Evolutionary conservation across 2,113 vertebrate genomes (phyloP).

Genomic region (Cyprinus carpio): DNA sequence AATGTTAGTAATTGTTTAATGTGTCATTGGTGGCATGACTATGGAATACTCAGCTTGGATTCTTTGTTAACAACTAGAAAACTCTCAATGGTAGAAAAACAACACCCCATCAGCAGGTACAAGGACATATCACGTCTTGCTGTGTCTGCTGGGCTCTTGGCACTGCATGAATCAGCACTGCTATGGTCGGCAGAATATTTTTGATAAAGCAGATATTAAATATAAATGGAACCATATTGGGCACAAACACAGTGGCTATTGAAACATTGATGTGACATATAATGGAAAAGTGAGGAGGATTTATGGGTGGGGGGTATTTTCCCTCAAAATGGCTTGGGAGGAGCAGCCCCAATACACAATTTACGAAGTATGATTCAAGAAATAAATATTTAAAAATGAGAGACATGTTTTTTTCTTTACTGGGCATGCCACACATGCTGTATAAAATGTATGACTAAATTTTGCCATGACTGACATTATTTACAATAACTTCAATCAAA

Average conservation of each 20-base stretch:
- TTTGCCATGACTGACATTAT: background rate
- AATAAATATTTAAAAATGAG: background rate
- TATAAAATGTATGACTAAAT: background rate
- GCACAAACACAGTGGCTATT: constrained; percentile 70
- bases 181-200: constrained; percentile 29
- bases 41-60: background rate
- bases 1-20: constrained; percentile 3
- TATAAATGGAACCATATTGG: constrained; percentile 70
- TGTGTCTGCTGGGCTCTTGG: background rate
- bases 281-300: constrained; percentile 67
- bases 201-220: constrained; percentile 65
- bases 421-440: background rate
- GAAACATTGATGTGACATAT: constrained; percentile 72
- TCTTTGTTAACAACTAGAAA: background rate
- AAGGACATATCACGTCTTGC: background rate
- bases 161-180: constrained; percentile 28
- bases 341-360: background rate
- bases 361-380: background rate
- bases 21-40: constrained; percentile 18
- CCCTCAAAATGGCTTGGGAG: background rate
- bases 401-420: background rate
- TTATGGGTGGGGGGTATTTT: background rate
- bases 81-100: background rate
- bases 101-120: background rate
- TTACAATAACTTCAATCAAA: background rate